phyloP scores from a whole-genome alignment of 2,797 vertebrate species.

The Syndactyla subalaris region DNA sequence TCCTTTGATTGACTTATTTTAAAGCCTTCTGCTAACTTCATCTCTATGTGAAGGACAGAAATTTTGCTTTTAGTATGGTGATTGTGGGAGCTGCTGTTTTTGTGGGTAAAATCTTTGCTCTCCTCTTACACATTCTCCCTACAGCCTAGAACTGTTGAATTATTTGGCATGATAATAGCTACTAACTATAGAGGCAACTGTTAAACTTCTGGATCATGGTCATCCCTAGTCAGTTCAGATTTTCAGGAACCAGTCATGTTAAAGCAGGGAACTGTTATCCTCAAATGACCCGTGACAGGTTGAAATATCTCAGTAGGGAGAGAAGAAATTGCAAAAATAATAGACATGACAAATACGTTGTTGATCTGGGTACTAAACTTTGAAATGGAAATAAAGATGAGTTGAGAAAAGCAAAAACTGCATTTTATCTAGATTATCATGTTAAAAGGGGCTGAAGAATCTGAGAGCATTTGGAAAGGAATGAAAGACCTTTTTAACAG shows the following conservation, averaged over 20 bases:
- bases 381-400: slow-evolving; percentile 58
- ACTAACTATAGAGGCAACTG: background rate
- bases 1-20: background rate
- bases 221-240: background rate
- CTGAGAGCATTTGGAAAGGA: slow-evolving; percentile 49
- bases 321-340: slow-evolving; percentile 45
- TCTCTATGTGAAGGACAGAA: background rate
- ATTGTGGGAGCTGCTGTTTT: background rate
- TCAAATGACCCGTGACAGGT: slow-evolving; percentile 21
- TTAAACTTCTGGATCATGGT: background rate
- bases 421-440: slow-evolving; percentile 46
- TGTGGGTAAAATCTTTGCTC: background rate
- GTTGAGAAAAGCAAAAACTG: background rate
- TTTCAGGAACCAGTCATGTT: background rate
- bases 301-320: background rate
- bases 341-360: background rate
- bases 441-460: slow-evolving; percentile 22
- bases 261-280: slow-evolving; percentile 40
- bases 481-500: slow-evolving; percentile 45
- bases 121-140: background rate
- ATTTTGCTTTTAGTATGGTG: background rate
- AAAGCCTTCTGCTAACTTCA: background rate
- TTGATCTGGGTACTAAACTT: slow-evolving; percentile 16
- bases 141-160: background rate
- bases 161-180: background rate